Evolutionary conservation across 1,140 invertebrate species (phyloP).

Genomic region (Lepidurus arcticus): DNA sequence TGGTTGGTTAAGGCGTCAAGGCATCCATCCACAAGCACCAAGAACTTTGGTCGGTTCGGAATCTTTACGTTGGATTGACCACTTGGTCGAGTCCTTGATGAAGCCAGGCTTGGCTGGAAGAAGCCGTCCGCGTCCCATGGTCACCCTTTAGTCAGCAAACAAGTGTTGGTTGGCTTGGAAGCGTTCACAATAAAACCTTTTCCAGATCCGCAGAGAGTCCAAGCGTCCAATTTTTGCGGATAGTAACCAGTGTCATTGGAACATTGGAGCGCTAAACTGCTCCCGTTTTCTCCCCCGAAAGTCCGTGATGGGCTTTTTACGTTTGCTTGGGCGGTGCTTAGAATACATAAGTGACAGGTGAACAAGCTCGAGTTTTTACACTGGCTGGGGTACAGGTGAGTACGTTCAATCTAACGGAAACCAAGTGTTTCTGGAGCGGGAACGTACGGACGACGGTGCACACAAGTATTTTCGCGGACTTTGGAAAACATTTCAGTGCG

Average conservation of each 20-base stretch:
- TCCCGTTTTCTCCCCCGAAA: background rate
- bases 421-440: background rate
- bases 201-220: background rate
- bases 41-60: slow-evolving; percentile 2
- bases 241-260: slow-evolving; percentile 4
- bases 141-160: background rate
- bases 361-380: background rate
- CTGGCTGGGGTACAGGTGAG: background rate
- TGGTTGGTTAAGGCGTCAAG: slow-evolving; percentile 16
- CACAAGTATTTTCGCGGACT: background rate
- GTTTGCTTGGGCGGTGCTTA: background rate
- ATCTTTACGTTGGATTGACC: slow-evolving; percentile 1
- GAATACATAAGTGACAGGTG: background rate
- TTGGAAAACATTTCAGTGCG: background rate
- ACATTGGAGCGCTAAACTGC: background rate
- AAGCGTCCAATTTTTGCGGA: background rate
- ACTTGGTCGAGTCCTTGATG: slow-evolving; percentile 12
- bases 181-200: slow-evolving; percentile 3
- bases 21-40: background rate
- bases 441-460: background rate
- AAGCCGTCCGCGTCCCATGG: background rate
- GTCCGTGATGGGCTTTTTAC: background rate
- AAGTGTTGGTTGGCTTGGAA: slow-evolving; percentile 1
- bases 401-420: background rate
- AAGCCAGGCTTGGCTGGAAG: background rate